Percentiles rank a stretch among this genome's conserved stretches.
Evolutionary conservation across 2,113 vertebrate species (phyloP).

Genomic region (Taxidea taxus): DNA sequence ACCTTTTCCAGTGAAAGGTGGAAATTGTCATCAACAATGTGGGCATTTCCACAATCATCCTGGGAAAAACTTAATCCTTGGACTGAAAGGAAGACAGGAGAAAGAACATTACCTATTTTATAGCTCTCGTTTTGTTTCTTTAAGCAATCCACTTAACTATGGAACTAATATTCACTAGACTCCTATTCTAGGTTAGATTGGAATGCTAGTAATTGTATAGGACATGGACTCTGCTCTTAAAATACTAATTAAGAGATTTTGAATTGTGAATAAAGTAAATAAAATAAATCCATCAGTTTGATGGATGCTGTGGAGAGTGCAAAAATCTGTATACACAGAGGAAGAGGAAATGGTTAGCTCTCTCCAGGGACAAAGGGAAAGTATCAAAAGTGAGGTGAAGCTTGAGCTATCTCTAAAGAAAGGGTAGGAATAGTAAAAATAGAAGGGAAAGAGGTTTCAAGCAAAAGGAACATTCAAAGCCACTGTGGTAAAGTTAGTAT

Average conservation of each 20-base stretch:
- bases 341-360: background rate
- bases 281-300: background rate
- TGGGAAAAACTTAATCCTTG: background rate
- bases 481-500: background rate
- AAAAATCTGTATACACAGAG: background rate
- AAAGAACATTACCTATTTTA: background rate
- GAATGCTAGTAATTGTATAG: background rate
- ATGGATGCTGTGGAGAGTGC: background rate
- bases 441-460: background rate
- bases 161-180: background rate
- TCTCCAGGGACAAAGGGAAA: background rate
- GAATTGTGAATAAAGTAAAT: background rate
- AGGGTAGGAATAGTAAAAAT: background rate
- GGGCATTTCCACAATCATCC: background rate
- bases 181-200: background rate
- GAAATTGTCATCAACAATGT: background rate
- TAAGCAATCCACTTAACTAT: background rate
- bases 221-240: background rate
- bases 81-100: background rate
- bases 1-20: background rate
- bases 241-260: background rate
- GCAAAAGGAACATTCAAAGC: background rate
- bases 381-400: background rate
- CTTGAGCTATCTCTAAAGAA: background rate
- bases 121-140: slow-evolving; percentile 4